Percentiles rank a stretch among this genome's conserved stretches.
Evolutionary conservation across 1,140 invertebrate genomes (phyloP).

Genomic region (Chlorops oryzae): DNA sequence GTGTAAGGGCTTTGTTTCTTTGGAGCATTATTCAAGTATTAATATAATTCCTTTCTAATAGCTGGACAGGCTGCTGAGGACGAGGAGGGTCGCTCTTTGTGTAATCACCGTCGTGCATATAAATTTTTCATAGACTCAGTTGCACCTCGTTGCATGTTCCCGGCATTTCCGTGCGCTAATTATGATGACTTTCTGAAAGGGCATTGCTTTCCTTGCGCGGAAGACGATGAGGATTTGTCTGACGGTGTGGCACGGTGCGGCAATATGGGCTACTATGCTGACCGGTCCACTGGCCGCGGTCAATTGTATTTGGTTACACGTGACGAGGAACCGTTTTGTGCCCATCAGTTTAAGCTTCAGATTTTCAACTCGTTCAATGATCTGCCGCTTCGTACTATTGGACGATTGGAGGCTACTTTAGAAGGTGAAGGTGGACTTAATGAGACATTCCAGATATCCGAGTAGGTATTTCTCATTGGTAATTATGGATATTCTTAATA

Average conservation of each 20-base stretch:
- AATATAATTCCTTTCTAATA: slow-evolving; percentile 9
- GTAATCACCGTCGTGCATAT: slow-evolving; percentile 86
- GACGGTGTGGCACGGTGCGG: slow-evolving; percentile 62
- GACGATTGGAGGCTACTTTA: slow-evolving; percentile 75
- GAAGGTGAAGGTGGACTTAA: slow-evolving; percentile 75
- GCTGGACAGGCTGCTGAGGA: slow-evolving; percentile 60
- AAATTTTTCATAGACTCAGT: slow-evolving; percentile 91
- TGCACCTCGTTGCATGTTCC: slow-evolving; percentile 81
- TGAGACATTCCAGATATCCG: slow-evolving; percentile 82
- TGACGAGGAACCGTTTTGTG: slow-evolving; percentile 88
- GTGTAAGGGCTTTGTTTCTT: slow-evolving; percentile 57
- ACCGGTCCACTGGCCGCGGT: slow-evolving; percentile 70
- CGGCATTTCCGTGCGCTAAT: slow-evolving; percentile 76
- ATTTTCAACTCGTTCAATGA: slow-evolving; percentile 67
- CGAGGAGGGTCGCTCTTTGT: slow-evolving; percentile 81
- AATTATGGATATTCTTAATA: too few relatives aligned
- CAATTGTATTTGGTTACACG: slow-evolving; percentile 79
- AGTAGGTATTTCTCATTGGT: slow-evolving; percentile 56
- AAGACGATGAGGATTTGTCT: slow-evolving; percentile 38
- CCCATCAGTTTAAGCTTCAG: slow-evolving; percentile 80
- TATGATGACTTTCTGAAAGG: slow-evolving; percentile 73
- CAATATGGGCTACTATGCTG: slow-evolving; percentile 91
- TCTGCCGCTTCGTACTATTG: slow-evolving; percentile 58
- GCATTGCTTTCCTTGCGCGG: slow-evolving; percentile 54
- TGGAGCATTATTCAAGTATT: not conserved